Evolutionary conservation across 2,888 invertebrate species (phyloP).

Genomic region (Actias luna): DNA sequence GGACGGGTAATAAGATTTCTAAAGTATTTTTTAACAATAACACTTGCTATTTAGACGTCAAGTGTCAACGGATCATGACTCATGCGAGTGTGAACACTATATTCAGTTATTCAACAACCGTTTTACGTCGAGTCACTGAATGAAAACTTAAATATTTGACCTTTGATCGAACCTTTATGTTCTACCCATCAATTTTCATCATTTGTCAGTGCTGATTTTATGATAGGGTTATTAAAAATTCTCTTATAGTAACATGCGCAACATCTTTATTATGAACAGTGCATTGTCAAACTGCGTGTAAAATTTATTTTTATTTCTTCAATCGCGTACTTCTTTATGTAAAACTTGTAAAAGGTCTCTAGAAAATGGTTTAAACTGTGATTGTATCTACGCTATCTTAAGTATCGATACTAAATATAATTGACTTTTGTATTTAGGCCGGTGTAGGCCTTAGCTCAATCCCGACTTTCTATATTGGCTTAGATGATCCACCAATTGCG

Average conservation of each 20-base stretch:
- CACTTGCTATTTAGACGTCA: slow-evolving; percentile 24
- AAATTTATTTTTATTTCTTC: too few species aligned
- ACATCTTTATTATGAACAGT: neutral
- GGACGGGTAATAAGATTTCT: neutral
- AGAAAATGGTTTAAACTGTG: neutral
- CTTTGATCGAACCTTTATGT: slow-evolving; percentile 38
- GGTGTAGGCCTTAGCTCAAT: neutral
- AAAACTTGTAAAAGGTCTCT: too few species aligned
- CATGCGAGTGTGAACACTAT: slow-evolving; percentile 33
- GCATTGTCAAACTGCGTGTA: too few species aligned
- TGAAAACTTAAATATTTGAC: slow-evolving; percentile 48
- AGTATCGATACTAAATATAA: neutral
- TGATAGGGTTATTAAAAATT: neutral
- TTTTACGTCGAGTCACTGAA: slow-evolving; percentile 22
- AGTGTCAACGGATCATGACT: slow-evolving; percentile 34
- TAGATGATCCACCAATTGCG: neutral
- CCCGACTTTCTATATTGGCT: slow-evolving; percentile 28
- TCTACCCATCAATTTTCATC: slow-evolving; percentile 41
- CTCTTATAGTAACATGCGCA: neutral
- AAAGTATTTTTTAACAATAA: slow-evolving; percentile 19
- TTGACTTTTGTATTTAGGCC: neutral
- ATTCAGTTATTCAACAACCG: slow-evolving; percentile 23
- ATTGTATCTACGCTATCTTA: neutral
- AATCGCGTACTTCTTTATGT: neutral
- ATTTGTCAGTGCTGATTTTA: slow-evolving; percentile 47